These are phyloP conservation scores for Bombus superbus DNA, from an alignment of 1,140 invertebrate species.

Conservation along the genomic window DNA sequence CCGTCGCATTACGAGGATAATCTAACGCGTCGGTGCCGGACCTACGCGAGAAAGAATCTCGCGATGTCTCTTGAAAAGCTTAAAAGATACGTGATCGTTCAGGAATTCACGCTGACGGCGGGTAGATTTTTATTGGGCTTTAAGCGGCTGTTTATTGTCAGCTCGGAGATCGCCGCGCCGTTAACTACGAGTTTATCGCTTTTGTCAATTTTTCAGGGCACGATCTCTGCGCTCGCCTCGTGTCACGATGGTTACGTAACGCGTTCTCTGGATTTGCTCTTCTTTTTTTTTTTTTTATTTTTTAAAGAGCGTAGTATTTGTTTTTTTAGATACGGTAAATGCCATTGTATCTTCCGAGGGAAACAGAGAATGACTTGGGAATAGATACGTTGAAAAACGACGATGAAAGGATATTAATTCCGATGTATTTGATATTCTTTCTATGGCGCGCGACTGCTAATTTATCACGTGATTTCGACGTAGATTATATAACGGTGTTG, in stretches of 20 bases:
- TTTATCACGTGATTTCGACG: too few relatives aligned
- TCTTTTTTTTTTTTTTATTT: rapidly evolving
- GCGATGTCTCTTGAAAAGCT: background rate
- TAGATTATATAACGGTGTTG: too few relatives aligned
- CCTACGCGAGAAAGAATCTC: constrained; percentile 3
- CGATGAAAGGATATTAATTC: too few relatives aligned
- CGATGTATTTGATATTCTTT: too few relatives aligned
- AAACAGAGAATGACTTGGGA: too few relatives aligned
- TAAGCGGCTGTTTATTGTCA: constrained; percentile 15
- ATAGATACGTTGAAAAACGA: too few relatives aligned
- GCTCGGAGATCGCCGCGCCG: background rate
- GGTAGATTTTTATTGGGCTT: background rate
- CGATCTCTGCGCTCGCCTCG: background rate
- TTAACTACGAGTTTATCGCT: background rate
- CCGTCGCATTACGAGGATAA: constrained; percentile 4
- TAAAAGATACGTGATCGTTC: background rate
- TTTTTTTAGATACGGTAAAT: too few relatives aligned
- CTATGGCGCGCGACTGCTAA: too few relatives aligned
- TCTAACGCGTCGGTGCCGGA: constrained; percentile 1
- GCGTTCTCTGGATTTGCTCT: background rate
- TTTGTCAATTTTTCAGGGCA: background rate
- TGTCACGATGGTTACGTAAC: background rate
- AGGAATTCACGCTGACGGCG: background rate
- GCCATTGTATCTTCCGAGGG: too few relatives aligned
- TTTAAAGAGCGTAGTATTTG: background rate